A percentile compares a stretch with the other conserved stretches of the same genome.
Conservation (phyloP, 2,113 vertebrate species). For the Mastomys natalensis region DNA sequence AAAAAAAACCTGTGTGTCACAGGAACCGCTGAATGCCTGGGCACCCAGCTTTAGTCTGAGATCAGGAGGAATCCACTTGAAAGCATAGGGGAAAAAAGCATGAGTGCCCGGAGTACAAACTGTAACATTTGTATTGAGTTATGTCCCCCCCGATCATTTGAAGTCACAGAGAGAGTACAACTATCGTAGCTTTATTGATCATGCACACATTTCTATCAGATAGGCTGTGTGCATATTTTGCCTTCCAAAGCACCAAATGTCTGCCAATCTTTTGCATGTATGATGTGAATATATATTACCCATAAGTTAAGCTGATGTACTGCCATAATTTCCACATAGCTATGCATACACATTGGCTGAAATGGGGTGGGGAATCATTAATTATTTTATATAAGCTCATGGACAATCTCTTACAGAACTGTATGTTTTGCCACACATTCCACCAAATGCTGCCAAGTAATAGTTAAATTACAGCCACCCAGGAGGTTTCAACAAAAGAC, state of each 20-base stretch:
- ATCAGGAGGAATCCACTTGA: conserved; percentile 41
- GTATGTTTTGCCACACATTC: conserved; percentile 51
- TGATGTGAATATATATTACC: not conserved
- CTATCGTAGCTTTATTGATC: conserved; percentile 49
- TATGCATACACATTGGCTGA: conserved; percentile 45
- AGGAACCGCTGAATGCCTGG: conserved; percentile 42
- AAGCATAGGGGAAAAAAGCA: conserved; percentile 55
- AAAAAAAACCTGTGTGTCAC: conserved; percentile 62
- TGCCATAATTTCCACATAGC: conserved; percentile 62
- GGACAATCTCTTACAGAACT: conserved; percentile 45
- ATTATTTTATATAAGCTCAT: conserved; percentile 42
- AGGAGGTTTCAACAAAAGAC: conserved; percentile 75
- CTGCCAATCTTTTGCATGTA: conserved; percentile 42
- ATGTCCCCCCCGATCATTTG: conserved; percentile 10
- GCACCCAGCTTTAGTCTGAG: conserved; percentile 42
- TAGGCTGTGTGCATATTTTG: conserved; percentile 25
- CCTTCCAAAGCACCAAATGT: conserved; percentile 40
- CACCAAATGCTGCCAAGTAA: conserved; percentile 41
- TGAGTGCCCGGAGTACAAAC: conserved; percentile 24
- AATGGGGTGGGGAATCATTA: not conserved
- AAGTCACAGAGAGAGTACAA: conserved; percentile 53
- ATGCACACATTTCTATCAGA: not conserved
- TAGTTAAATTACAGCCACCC: conserved; percentile 49
- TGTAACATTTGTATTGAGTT: conserved; percentile 56
- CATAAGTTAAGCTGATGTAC: conserved; percentile 49